phyloP scores from a whole-genome alignment of 92 coral and sea anemone species.

The Virgularia gustaviana region DNA sequence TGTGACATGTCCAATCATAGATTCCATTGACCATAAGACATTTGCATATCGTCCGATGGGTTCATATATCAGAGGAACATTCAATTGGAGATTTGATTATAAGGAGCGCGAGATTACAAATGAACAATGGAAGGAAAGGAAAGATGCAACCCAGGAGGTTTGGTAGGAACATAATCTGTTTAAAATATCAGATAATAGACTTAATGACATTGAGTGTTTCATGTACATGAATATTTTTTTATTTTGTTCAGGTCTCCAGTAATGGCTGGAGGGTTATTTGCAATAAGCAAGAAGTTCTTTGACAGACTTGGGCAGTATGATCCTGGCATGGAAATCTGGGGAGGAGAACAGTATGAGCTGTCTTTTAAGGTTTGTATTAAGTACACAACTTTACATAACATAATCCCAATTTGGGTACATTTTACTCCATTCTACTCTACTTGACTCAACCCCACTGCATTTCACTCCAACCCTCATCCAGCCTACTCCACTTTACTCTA shows the following conservation, averaged over 20 bases:
- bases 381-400: background rate
- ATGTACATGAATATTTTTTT: no score
- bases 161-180: conserved; percentile 53
- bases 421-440: no score
- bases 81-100: conserved; percentile 98
- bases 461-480: no score
- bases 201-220: no score
- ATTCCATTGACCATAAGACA: conserved; percentile 96
- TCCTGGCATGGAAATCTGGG: conserved; percentile 99
- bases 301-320: conserved; percentile 91
- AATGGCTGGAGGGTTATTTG: conserved; percentile 99
- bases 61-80: conserved; percentile 87
- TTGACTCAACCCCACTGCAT: no score
- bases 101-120: conserved; percentile 79
- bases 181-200: no score
- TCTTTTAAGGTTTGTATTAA: conserved; percentile 71
- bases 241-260: conserved; percentile 99
- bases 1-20: conserved; percentile 96
- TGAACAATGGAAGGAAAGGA: conserved; percentile 68
- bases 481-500: no score
- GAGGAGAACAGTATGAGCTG: conserved; percentile 96
- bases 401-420: background rate
- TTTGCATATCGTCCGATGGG: conserved; percentile 96
- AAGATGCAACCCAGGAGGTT: conserved; percentile 89
- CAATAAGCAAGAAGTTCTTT: conserved; percentile 78